phyloP scores from a whole-genome alignment of 2,888 invertebrate species.

The Gastrophysa polygoni region DNA sequence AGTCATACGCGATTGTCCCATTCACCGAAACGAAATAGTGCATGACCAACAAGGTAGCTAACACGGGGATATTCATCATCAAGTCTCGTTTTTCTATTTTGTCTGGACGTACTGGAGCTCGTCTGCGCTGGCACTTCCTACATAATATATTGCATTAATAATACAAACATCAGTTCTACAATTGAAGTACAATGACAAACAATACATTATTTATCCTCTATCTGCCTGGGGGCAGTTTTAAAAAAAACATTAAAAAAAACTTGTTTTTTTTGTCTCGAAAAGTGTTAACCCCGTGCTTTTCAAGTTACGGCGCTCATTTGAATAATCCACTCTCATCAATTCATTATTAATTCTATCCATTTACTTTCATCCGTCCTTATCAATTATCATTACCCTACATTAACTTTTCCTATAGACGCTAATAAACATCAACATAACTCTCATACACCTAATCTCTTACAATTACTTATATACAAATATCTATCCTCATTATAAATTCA shows the following conservation, averaged over 20 bases:
- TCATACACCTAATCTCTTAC: too few species aligned
- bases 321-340: too few species aligned
- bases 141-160: neutral
- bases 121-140: neutral
- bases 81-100: neutral
- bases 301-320: neutral
- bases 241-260: neutral
- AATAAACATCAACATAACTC: too few species aligned
- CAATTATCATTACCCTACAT: neutral
- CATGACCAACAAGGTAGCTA: neutral
- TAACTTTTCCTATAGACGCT: too few species aligned
- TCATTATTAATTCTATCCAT: too few species aligned
- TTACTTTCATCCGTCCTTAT: neutral
- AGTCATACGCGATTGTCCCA: conserved; percentile 22
- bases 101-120: neutral
- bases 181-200: too few species aligned
- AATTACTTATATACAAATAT: too few species aligned
- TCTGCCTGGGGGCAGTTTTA: neutral
- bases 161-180: too few species aligned
- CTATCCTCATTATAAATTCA: too few species aligned
- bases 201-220: neutral
- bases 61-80: neutral
- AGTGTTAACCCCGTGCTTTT: neutral
- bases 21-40: neutral
- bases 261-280: neutral